Evolutionary conservation across 1,140 invertebrate species (phyloP).

Genomic region (Paraescarpia echinospica): DNA sequence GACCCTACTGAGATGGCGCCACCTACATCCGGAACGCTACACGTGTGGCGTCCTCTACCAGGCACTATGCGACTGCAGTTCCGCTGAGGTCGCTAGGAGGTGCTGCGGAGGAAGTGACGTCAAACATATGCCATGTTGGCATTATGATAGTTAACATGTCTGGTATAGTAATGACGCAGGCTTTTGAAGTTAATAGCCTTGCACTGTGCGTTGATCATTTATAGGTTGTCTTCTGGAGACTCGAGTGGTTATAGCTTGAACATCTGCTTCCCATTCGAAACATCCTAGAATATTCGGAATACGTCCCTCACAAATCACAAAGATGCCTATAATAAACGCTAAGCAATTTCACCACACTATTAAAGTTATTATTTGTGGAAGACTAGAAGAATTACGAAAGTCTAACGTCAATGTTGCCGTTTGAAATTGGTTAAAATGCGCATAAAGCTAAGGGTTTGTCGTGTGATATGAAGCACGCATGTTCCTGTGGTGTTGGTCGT

Average conservation of each 20-base stretch:
- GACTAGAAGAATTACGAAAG: not conserved
- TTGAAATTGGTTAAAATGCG: not conserved
- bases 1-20: not conserved
- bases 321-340: too few species aligned
- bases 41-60: not conserved
- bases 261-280: not conserved
- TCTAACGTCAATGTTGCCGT: not conserved
- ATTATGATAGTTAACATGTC: not conserved
- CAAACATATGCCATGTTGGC: not conserved
- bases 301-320: too few species aligned
- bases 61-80: not conserved
- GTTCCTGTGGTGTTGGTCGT: not conserved
- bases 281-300: not conserved
- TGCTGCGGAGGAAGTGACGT: not conserved
- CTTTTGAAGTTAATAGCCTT: not conserved
- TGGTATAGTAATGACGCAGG: not conserved
- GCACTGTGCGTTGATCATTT: not conserved
- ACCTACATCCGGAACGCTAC: not conserved
- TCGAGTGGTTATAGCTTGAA: not conserved
- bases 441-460: not conserved
- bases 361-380: too few species aligned
- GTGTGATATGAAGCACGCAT: not conserved
- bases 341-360: too few species aligned
- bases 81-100: not conserved
- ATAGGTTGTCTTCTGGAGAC: not conserved